Percentiles rank a stretch among this genome's conserved stretches.
Evolutionary conservation across 2,888 invertebrate species (phyloP).

Genomic region (Cryptocheilus praepositus): DNA sequence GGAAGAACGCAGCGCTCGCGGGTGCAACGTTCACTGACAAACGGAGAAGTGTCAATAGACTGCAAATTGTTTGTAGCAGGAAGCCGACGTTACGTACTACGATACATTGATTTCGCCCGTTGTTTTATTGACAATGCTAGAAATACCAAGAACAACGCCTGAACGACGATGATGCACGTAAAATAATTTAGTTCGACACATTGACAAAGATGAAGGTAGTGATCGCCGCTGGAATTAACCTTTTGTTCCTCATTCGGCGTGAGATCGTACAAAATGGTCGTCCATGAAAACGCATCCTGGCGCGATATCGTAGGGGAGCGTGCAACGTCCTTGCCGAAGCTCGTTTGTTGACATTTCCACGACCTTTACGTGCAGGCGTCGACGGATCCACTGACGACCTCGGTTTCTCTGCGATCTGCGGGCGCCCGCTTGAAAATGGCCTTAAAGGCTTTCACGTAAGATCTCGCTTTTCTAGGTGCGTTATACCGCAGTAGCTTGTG

Average conservation of each 20-base stretch:
- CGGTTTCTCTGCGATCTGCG: conserved; percentile 46
- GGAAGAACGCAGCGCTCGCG: background rate
- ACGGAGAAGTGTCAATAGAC: no score
- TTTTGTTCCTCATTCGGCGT: background rate
- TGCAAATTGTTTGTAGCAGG: no score
- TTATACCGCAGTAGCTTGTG: no score
- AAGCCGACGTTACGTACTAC: no score
- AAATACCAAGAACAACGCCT: no score
- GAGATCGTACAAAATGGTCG: background rate
- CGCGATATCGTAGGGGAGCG: conserved; percentile 14
- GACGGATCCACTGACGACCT: conserved; percentile 38
- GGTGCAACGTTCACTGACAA: no score
- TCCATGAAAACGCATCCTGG: conserved; percentile 39
- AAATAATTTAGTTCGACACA: no score
- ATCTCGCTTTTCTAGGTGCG: conserved; percentile 47
- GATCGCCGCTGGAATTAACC: background rate
- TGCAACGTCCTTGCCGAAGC: conserved; percentile 43
- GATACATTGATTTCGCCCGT: no score
- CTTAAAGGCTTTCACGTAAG: conserved; percentile 59
- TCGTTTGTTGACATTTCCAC: conserved; percentile 59
- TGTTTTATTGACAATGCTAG: no score
- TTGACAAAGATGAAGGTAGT: background rate
- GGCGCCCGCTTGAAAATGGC: conserved; percentile 42
- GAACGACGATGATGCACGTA: no score
- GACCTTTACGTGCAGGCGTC: conserved; percentile 50